These are phyloP conservation scores for Aleiodes leptofemur DNA, from an alignment of 2,888 invertebrate species.

Conservation along the genomic window DNA sequence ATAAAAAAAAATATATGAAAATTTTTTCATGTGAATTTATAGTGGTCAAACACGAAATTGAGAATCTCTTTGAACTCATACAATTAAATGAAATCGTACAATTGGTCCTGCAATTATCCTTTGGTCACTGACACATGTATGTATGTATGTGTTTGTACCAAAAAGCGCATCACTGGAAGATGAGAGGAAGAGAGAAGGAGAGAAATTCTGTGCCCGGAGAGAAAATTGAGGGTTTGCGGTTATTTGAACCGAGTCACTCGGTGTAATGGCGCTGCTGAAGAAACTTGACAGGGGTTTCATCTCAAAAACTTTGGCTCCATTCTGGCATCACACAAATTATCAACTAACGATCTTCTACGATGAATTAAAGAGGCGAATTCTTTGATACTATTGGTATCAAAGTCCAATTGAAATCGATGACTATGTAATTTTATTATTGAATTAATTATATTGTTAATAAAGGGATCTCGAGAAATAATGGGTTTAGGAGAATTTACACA, in stretches of 20 bases:
- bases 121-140: slow-evolving; percentile 26
- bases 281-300: slow-evolving; percentile 23
- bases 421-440: slow-evolving; percentile 14
- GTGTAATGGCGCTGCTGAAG: slow-evolving; percentile 56
- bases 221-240: slow-evolving; percentile 60
- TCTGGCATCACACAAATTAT: slow-evolving; percentile 26
- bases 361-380: slow-evolving; percentile 6
- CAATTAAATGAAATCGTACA: slow-evolving; percentile 57
- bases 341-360: slow-evolving; percentile 3
- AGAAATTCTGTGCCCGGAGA: slow-evolving; percentile 37
- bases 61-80: slow-evolving; percentile 40
- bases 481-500: too few species aligned
- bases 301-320: slow-evolving; percentile 17
- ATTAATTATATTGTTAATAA: too few species aligned
- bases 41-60: slow-evolving; percentile 41
- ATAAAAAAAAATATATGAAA: slow-evolving; percentile 1
- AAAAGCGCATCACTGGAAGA: slow-evolving; percentile 34
- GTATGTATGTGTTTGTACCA: not conserved
- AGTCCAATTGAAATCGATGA: slow-evolving; percentile 44
- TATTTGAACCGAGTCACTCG: slow-evolving; percentile 59
- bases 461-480: not conserved
- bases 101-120: slow-evolving; percentile 63
- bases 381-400: slow-evolving; percentile 9
- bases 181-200: slow-evolving; percentile 25
- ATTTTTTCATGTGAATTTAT: not conserved